phyloP scores from a whole-genome alignment of 1,140 invertebrate genomes.

The Ctenoplectra terminalis region DNA sequence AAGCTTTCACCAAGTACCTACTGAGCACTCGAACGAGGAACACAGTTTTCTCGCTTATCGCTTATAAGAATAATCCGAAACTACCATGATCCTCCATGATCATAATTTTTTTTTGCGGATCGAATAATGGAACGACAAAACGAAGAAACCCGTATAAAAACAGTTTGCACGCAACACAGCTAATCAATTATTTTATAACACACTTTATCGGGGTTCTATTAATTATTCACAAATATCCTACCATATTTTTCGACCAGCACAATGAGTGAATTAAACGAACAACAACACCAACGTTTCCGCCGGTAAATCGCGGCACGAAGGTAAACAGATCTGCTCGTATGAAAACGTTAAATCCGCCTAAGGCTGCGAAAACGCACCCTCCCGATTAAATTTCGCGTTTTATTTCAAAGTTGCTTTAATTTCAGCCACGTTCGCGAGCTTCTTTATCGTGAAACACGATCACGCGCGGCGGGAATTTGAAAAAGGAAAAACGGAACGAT shows the following conservation, averaged over 20 bases:
- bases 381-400: slow-evolving; percentile 6
- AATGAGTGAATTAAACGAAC: too few species aligned
- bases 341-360: slow-evolving; percentile 2
- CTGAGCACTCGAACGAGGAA: too few species aligned
- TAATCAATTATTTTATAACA: too few species aligned
- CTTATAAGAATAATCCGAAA: too few species aligned
- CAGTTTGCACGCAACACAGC: too few species aligned
- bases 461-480: not conserved
- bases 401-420: slow-evolving; percentile 6
- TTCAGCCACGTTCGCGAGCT: not conserved
- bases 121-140: too few species aligned
- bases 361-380: not conserved
- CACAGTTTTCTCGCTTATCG: too few species aligned
- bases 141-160: too few species aligned
- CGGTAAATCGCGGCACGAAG: not conserved
- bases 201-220: not conserved
- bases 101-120: too few species aligned
- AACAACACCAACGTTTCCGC: not conserved
- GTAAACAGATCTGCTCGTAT: not conserved
- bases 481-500: not conserved
- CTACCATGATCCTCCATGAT: too few species aligned
- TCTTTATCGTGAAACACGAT: not conserved
- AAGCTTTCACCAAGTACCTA: too few species aligned
- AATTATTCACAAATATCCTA: not conserved
- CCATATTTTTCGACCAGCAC: not conserved